Conservation (phyloP, 2,797 vertebrate genomes). For the Dendrocincla tyrannina region DNA sequence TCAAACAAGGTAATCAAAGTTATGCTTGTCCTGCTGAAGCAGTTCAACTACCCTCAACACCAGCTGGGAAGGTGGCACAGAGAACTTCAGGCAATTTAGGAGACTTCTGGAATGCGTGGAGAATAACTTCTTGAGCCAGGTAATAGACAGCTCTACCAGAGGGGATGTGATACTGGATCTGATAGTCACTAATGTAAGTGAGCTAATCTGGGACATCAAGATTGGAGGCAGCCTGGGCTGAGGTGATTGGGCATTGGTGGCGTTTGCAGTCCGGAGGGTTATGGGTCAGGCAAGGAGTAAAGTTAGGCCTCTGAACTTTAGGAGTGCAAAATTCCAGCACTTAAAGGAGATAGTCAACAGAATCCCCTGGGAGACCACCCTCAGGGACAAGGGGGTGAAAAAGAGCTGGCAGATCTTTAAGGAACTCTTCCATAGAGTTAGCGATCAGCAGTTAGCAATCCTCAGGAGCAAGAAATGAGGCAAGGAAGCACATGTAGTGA, state of each 20-base stretch:
- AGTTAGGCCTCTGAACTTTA: neutral
- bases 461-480: neutral
- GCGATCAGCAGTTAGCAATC: neutral
- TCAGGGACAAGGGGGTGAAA: neutral
- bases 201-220: fast-evolving
- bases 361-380: neutral
- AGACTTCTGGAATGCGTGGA: neutral
- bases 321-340: neutral
- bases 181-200: neutral
- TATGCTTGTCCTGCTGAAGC: neutral
- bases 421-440: neutral
- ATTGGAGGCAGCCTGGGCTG: neutral
- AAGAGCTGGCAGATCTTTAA: neutral
- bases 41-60: neutral
- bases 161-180: neutral
- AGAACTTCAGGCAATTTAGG: fast-evolving
- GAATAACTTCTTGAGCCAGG: neutral
- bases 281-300: neutral
- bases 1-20: neutral
- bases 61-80: neutral
- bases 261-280: neutral
- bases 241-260: fast-evolving
- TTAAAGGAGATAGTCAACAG: neutral
- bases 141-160: neutral
- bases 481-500: neutral